These are phyloP conservation scores for Digitonthophagus gazella DNA, from an alignment of 2,888 invertebrate genomes.

Conservation along the genomic window DNA sequence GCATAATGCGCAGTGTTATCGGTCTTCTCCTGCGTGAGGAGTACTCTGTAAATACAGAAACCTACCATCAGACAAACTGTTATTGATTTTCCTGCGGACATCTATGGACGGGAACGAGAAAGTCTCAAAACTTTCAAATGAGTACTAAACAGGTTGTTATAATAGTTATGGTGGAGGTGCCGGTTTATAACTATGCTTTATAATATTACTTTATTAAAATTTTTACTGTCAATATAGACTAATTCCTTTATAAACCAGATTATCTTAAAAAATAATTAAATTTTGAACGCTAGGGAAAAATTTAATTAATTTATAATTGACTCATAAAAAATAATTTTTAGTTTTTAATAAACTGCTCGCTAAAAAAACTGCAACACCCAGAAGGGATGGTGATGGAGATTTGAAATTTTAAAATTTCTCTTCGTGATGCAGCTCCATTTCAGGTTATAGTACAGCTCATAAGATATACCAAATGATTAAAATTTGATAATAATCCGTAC, in stretches of 20 bases:
- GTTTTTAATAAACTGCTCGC: too few relatives aligned
- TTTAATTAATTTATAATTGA: too few relatives aligned
- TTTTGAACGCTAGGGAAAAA: too few relatives aligned
- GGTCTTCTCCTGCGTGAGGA: constrained; percentile 53
- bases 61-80: neutral
- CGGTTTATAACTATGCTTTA: neutral
- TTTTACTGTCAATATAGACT: neutral
- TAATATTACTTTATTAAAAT: neutral
- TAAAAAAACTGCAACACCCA: too few relatives aligned
- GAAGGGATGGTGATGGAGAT: too few relatives aligned
- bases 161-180: neutral
- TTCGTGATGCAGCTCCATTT: too few relatives aligned
- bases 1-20: constrained; percentile 55
- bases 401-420: too few relatives aligned
- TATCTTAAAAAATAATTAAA: too few relatives aligned
- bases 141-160: neutral
- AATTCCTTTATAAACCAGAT: neutral
- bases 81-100: neutral
- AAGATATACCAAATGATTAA: too few relatives aligned
- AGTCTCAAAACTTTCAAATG: neutral
- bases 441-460: too few relatives aligned
- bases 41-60: constrained; percentile 47
- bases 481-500: too few relatives aligned
- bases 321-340: too few relatives aligned
- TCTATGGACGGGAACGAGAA: neutral